A percentile compares a stretch with the other conserved stretches of the same genome.
phyloP scores from a whole-genome alignment of 1,140 invertebrate genomes.

The Anadara kagoshimensis region DNA sequence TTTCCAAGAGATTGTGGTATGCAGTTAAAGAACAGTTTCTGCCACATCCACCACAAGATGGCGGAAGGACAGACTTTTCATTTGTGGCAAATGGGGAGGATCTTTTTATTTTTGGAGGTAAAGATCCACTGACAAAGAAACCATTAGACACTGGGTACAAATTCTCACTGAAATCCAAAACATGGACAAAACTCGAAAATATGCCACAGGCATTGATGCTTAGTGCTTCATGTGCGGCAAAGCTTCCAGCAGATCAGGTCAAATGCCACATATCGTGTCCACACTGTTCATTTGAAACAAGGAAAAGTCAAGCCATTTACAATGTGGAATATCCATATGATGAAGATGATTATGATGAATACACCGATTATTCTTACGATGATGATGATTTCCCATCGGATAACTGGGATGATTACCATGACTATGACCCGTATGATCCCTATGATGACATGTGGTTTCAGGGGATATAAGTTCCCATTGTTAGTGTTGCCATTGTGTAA shows the following conservation, averaged over 20 bases:
- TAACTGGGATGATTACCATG: conserved; percentile 35
- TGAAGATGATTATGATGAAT: conserved; percentile 54
- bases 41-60: conserved; percentile 37
- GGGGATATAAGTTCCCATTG: too few species aligned
- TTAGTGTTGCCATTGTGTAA: too few species aligned
- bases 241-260: conserved; percentile 49
- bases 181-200: conserved; percentile 48
- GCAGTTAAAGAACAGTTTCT: conserved; percentile 33
- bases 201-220: conserved; percentile 50
- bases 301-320: conserved; percentile 45
- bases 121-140: conserved; percentile 26
- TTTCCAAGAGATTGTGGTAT: conserved; percentile 40
- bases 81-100: conserved; percentile 40
- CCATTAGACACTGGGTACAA: conserved; percentile 39
- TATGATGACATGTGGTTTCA: conserved; percentile 1
- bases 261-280: conserved; percentile 60
- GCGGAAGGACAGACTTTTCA: conserved; percentile 41
- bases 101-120: conserved; percentile 62
- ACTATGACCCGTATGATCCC: conserved; percentile 25
- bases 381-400: conserved; percentile 38
- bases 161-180: conserved; percentile 42
- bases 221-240: conserved; percentile 42
- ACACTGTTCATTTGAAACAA: conserved; percentile 51
- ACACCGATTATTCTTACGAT: conserved; percentile 40
- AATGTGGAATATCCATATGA: conserved; percentile 37